Evolutionary conservation across 2,888 invertebrate species (phyloP).

Genomic region (Brenthis daphne): DNA sequence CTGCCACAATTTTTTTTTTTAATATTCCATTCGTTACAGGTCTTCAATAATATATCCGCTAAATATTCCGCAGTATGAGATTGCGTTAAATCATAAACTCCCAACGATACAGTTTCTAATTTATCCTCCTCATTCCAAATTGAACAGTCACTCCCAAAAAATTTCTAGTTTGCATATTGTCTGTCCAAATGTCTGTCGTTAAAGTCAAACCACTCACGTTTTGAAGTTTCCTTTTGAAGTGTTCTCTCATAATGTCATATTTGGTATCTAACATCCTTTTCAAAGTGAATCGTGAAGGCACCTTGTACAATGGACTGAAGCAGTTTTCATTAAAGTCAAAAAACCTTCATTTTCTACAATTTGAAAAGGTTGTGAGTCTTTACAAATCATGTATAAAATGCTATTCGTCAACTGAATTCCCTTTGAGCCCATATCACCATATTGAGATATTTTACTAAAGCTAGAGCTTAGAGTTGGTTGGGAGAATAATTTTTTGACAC

Average conservation of each 20-base stretch:
- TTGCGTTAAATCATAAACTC: no score
- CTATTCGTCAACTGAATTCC: constrained; percentile 11
- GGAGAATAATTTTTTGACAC: constrained; percentile 11
- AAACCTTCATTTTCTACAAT: constrained; percentile 39
- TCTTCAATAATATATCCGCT: constrained; percentile 19
- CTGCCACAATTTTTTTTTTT: constrained; percentile 16
- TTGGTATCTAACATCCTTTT: no score
- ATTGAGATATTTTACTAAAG: constrained; percentile 8
- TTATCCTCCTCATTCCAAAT: no score
- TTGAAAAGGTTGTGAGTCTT: constrained; percentile 37
- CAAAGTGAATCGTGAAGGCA: no score
- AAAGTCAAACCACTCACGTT: no score
- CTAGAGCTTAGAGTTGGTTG: constrained; percentile 15
- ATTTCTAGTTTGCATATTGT: no score
- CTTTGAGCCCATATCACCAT: not conserved
- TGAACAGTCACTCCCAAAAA: no score
- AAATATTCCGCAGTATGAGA: constrained; percentile 22
- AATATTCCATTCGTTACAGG: constrained; percentile 25
- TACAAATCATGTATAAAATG: constrained; percentile 31
- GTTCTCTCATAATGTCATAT: no score
- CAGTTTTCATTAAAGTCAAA: constrained; percentile 31
- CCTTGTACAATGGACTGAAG: not conserved
- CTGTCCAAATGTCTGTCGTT: no score
- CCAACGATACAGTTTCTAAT: no score
- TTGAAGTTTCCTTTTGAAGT: no score